Conservation (phyloP, 1,140 invertebrate species). For the Potamilus streckersoni region DNA sequence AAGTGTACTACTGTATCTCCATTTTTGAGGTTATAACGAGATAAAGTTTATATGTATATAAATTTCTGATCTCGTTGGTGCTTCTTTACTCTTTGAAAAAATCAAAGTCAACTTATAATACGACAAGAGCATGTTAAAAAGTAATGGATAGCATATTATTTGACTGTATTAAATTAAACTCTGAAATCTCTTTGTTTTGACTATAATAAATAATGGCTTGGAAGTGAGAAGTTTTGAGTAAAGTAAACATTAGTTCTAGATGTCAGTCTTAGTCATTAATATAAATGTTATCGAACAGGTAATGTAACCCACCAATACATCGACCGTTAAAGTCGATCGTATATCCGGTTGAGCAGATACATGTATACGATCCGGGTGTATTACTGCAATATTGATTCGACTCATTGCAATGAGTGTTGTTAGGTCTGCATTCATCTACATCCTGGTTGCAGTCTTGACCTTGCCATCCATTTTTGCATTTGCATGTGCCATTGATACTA, state of each 20-base stretch:
- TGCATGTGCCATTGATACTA: constrained; percentile 16
- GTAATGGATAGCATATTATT: constrained; percentile 33
- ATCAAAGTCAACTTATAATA: too few species aligned
- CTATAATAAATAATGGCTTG: background rate
- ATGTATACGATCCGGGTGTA: constrained; percentile 11
- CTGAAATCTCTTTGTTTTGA: constrained; percentile 44
- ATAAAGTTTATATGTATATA: too few species aligned
- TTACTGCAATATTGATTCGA: constrained; percentile 58
- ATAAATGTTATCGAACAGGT: too few species aligned
- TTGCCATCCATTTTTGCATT: constrained; percentile 15
- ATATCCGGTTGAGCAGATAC: background rate
- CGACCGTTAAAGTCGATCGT: too few species aligned
- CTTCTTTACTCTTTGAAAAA: too few species aligned
- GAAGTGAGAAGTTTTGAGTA: background rate
- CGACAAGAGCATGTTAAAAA: too few species aligned
- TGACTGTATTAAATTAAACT: constrained; percentile 32
- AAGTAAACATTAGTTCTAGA: background rate
- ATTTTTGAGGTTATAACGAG: too few species aligned
- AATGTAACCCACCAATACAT: too few species aligned
- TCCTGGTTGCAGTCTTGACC: constrained; percentile 19
- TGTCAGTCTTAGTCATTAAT: background rate
- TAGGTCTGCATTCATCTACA: constrained; percentile 14
- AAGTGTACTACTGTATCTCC: too few species aligned
- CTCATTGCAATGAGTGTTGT: background rate
- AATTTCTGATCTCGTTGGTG: too few species aligned